These are phyloP conservation scores for Oryzaephilus surinamensis DNA, from an alignment of 1,140 invertebrate genomes.

Conservation along the genomic window DNA sequence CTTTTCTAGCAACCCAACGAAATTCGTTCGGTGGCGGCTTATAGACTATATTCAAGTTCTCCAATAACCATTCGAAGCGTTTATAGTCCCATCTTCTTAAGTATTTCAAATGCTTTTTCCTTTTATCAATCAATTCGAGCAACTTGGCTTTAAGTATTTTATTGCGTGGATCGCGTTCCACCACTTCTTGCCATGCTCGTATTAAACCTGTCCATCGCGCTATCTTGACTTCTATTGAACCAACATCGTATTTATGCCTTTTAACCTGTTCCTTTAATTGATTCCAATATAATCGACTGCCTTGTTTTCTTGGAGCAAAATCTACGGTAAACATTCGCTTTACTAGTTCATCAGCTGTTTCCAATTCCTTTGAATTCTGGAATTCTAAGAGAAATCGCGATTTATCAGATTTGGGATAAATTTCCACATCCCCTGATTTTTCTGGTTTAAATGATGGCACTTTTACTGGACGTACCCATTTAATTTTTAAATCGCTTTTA, in stretches of 20 bases:
- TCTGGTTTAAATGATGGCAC: constrained; percentile 40
- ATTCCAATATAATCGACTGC: constrained; percentile 31
- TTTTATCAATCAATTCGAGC: constrained; percentile 63
- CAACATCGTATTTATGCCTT: constrained; percentile 43
- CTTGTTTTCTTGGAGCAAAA: constrained; percentile 38
- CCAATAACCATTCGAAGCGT: constrained; percentile 77
- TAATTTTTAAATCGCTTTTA: constrained; percentile 49
- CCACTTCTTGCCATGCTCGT: constrained; percentile 41
- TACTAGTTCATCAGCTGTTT: constrained; percentile 44
- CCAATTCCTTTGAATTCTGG: constrained; percentile 41
- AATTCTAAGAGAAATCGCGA: constrained; percentile 33
- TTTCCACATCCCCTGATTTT: constrained; percentile 46
- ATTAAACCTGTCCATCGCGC: constrained; percentile 40
- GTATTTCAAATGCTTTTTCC: constrained; percentile 58
- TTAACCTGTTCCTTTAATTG: constrained; percentile 42
- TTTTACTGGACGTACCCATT: constrained; percentile 50
- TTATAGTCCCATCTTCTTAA: constrained; percentile 67
- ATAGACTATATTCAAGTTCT: constrained; percentile 67
- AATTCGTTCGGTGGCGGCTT: constrained; percentile 52
- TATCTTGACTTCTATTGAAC: constrained; percentile 47
- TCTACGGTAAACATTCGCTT: constrained; percentile 46
- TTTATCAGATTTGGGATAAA: constrained; percentile 35
- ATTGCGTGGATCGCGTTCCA: constrained; percentile 42
- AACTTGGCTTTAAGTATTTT: constrained; percentile 42
- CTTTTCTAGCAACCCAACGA: constrained; percentile 52